Percentiles rank a stretch among this genome's conserved stretches.
These are phyloP conservation scores for Zelleria hepariella DNA, from an alignment of 2,888 invertebrate species.

Conservation along the genomic window DNA sequence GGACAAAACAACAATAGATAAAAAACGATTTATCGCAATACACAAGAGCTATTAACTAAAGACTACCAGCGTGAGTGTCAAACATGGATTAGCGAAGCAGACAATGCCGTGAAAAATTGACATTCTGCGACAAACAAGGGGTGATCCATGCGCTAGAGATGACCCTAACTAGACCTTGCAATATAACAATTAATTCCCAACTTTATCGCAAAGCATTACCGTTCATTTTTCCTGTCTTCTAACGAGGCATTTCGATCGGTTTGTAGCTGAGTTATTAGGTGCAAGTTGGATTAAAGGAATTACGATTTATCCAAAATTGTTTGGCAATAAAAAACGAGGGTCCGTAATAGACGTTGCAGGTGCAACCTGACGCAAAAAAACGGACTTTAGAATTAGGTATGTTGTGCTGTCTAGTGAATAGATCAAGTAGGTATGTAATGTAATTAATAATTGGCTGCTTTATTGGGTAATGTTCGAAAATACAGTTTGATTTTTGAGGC, in stretches of 20 bases:
- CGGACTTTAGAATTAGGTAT: slow-evolving; percentile 32
- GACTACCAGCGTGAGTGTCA: slow-evolving; percentile 57
- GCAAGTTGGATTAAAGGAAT: slow-evolving; percentile 65
- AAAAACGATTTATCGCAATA: slow-evolving; percentile 36
- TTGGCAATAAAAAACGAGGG: slow-evolving; percentile 55
- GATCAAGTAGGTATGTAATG: background rate
- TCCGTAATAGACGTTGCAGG: slow-evolving; percentile 48
- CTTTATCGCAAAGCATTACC: background rate
- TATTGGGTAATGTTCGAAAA: too few relatives aligned
- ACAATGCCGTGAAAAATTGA: slow-evolving; percentile 64
- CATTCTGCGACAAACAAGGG: slow-evolving; percentile 22
- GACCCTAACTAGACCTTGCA: slow-evolving; percentile 13
- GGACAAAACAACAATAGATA: slow-evolving; percentile 29
- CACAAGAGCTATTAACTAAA: slow-evolving; percentile 56
- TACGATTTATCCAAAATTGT: slow-evolving; percentile 49
- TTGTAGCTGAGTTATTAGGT: background rate
- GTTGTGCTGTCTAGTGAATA: background rate
- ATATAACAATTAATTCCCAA: background rate
- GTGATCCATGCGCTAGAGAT: slow-evolving; percentile 12
- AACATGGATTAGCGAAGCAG: slow-evolving; percentile 60
- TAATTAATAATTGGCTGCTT: too few relatives aligned
- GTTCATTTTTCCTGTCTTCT: background rate
- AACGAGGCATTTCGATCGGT: background rate
- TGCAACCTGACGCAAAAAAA: slow-evolving; percentile 39
- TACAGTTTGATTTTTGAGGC: too few relatives aligned